Evolutionary conservation across 2,113 vertebrate species (phyloP), one percentile per base, ranked within the genome.

Genomic region (Acrocephalus kingi): DNA sequence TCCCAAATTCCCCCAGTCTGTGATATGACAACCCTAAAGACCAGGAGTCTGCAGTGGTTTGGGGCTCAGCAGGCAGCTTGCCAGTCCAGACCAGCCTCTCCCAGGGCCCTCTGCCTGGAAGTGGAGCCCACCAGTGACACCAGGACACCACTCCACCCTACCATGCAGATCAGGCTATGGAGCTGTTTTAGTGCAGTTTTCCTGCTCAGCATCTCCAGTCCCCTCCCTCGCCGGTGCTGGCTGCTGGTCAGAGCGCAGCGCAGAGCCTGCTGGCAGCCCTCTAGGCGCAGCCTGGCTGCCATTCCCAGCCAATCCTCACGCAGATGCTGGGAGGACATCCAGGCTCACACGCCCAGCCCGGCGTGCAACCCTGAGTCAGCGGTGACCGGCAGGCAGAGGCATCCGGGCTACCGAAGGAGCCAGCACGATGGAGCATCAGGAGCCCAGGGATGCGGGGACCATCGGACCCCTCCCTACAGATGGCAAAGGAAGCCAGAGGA

Each of bases 401-500:
- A 1, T 9, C 21, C 3, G 0, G 9, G 39, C 23, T 4, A 23
- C 72, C 0, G 1, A 28, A 58, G 43, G 9, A 93, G 55, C 22
- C 61, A 52, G 48, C 6, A 3, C 15, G 8, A 5, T 1, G 6
- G 58, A 92, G 20, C 59, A 80, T 23, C 63, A 49, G 69, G 52
- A 84, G 43, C 45, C 2, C 12, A 76, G n/a, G 39, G 30, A 62
- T 0, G 0, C 0, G 0, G 15, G 6, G 31, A 31, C 30, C 2
- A 2, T 16, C 24, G 46, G 39, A 49, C 2, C 31, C 37, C 61
- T 37, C 28, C 45, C 67, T 55, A 52, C 11, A 23, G n/a, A n/a
- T 0, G 0, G 52, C 43, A 39, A 9, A 6, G 18, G 31, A n/a
- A 33, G 20, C 10, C 0, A 0, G 27, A 22, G 56, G 27, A 41